Evolutionary conservation across 2,113 vertebrate genomes (phyloP).

Genomic region (Sander vitreus): DNA sequence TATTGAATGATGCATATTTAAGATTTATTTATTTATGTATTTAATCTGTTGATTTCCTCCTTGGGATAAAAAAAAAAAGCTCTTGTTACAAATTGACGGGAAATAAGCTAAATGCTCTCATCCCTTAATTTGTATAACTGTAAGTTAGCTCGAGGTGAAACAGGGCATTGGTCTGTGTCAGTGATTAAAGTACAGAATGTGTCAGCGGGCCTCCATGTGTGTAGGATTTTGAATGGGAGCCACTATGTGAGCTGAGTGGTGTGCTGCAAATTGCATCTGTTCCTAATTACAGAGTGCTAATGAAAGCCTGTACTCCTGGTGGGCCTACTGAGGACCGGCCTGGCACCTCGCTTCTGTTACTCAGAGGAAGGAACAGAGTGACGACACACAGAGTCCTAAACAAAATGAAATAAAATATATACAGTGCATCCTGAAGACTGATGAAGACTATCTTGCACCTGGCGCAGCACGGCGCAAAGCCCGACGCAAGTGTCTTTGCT

Average conservation of each 20-base stretch:
- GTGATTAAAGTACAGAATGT: slow-evolving; percentile 22
- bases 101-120: neutral
- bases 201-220: slow-evolving; percentile 24
- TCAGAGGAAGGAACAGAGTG: slow-evolving; percentile 18
- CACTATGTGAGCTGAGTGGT: slow-evolving; percentile 38
- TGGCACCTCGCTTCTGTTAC: slow-evolving; percentile 50
- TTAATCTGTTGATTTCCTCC: neutral
- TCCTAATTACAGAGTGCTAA: slow-evolving; percentile 84
- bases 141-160: slow-evolving; percentile 22
- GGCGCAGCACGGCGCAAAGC: too few relatives aligned
- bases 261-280: slow-evolving; percentile 79
- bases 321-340: slow-evolving; percentile 56
- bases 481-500: too few relatives aligned
- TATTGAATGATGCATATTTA: neutral
- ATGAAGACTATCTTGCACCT: neutral
- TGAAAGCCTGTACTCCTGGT: slow-evolving; percentile 80
- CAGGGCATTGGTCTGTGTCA: neutral
- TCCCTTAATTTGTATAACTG: too few relatives aligned
- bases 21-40: neutral
- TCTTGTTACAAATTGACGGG: neutral
- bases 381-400: slow-evolving; percentile 28
- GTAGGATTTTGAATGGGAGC: slow-evolving; percentile 33
- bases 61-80: neutral
- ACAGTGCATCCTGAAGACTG: slow-evolving; percentile 6
- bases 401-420: slow-evolving; percentile 31